A percentile compares a stretch with the other conserved stretches of the same genome.
Conservation (phyloP, 1,140 invertebrate species). For the Cydia splendana region DNA sequence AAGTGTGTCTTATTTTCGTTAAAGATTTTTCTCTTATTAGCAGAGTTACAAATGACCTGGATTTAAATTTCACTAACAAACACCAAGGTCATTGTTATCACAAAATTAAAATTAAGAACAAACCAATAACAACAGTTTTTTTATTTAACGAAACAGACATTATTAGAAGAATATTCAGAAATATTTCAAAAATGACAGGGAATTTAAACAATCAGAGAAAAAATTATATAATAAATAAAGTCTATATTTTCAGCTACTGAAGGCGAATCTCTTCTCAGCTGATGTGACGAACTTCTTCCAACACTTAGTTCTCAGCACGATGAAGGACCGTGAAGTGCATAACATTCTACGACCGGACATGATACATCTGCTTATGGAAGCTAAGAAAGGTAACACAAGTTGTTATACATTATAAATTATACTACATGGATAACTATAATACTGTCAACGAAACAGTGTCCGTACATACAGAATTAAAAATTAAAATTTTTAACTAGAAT, state of each 20-base stretch:
- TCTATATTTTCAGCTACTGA: conserved; percentile 45
- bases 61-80: too few species aligned
- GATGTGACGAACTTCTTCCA: conserved; percentile 77
- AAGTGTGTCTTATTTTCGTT: too few species aligned
- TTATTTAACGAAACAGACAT: too few species aligned
- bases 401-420: neutral
- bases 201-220: too few species aligned
- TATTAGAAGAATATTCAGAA: too few species aligned
- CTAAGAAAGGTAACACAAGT: conserved; percentile 55
- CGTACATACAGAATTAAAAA: neutral
- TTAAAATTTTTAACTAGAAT: neutral
- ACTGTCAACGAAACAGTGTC: neutral
- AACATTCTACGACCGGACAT: conserved; percentile 74
- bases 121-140: too few species aligned
- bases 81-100: too few species aligned
- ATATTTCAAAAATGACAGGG: too few species aligned
- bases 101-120: too few species aligned
- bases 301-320: conserved; percentile 76
- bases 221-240: neutral
- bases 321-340: conserved; percentile 75
- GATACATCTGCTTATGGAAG: conserved; percentile 78
- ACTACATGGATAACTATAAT: neutral
- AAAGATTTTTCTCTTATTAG: too few species aligned
- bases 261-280: conserved; percentile 65
- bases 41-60: too few species aligned